Conservation (phyloP, 1,140 invertebrate genomes). For the Sarcophaga bullata region DNA sequence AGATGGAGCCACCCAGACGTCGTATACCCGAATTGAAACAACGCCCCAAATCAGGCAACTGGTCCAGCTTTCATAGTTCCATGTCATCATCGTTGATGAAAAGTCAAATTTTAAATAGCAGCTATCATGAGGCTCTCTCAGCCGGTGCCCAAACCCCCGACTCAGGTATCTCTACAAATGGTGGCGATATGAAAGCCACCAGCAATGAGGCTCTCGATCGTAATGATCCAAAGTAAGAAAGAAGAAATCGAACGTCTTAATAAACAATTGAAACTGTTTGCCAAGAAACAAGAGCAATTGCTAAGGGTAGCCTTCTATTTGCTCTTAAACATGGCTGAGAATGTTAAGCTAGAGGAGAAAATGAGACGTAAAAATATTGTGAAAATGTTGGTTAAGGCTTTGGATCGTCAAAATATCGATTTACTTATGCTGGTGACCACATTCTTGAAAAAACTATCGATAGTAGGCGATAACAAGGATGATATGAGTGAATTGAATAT, state of each 20-base stretch:
- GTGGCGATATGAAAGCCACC: slow-evolving; percentile 55
- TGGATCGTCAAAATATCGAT: slow-evolving; percentile 89
- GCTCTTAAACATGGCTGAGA: slow-evolving; percentile 94
- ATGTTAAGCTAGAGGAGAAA: slow-evolving; percentile 94
- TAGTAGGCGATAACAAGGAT: slow-evolving; percentile 95
- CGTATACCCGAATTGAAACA: slow-evolving; percentile 75
- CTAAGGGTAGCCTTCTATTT: slow-evolving; percentile 90
- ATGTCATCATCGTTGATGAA: slow-evolving; percentile 62
- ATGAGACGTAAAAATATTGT: slow-evolving; percentile 96
- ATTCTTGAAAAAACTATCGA: slow-evolving; percentile 94
- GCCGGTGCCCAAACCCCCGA: slow-evolving; percentile 50
- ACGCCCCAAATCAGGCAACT: slow-evolving; percentile 75
- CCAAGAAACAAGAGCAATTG: slow-evolving; percentile 93
- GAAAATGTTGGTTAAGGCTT: slow-evolving; percentile 84
- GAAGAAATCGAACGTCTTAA: slow-evolving; percentile 85
- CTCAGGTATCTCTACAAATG: slow-evolving; percentile 46
- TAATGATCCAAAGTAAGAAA: slow-evolving; percentile 72
- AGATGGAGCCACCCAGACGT: slow-evolving; percentile 73
- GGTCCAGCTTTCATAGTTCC: slow-evolving; percentile 68
- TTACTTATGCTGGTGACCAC: slow-evolving; percentile 91
- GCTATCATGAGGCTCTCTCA: slow-evolving; percentile 73
- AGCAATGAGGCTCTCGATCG: slow-evolving; percentile 68
- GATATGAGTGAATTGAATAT: slow-evolving; percentile 83
- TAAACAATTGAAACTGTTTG: slow-evolving; percentile 80
- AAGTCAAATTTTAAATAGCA: slow-evolving; percentile 69